A percentile compares a stretch with the other conserved stretches of the same genome.
These are phyloP conservation scores for Rhinoderma darwinii DNA, from an alignment of 2,113 vertebrate species.

Conservation along the genomic window DNA sequence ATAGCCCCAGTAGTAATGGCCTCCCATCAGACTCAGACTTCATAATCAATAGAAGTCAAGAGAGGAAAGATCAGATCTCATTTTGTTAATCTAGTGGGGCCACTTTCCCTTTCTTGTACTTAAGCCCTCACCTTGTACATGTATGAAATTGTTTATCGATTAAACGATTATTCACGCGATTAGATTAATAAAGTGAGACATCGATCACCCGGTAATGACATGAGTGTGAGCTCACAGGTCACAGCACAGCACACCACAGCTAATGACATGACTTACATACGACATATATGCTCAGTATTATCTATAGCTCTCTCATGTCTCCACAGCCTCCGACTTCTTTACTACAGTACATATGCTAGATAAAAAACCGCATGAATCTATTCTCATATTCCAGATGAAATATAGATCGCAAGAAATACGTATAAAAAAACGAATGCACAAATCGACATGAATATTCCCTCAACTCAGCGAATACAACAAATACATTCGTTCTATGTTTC, in stretches of 20 bases:
- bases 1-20: not conserved
- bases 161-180: constrained; percentile 78
- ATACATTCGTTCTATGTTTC: too few species aligned
- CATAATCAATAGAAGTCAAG: constrained; percentile 50
- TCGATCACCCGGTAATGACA: constrained; percentile 72
- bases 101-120: constrained; percentile 27
- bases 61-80: constrained; percentile 33
- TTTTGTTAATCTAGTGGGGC: constrained; percentile 44
- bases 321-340: too few species aligned
- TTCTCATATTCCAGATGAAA: not conserved
- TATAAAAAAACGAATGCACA: not conserved
- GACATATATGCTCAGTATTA: too few species aligned
- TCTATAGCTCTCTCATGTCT: too few species aligned
- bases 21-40: constrained; percentile 9
- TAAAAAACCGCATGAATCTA: not conserved
- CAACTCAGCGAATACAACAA: too few species aligned
- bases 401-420: not conserved
- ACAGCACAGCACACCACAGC: not conserved
- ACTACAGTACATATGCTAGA: too few species aligned
- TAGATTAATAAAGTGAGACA: constrained; percentile 77
- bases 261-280: too few species aligned
- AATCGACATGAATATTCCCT: too few species aligned
- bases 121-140: constrained; percentile 51
- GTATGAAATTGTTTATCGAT: constrained; percentile 79
- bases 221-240: constrained; percentile 41